Conservation (phyloP, 2,797 vertebrate species). For the Hippoglossus hippoglossus region DNA sequence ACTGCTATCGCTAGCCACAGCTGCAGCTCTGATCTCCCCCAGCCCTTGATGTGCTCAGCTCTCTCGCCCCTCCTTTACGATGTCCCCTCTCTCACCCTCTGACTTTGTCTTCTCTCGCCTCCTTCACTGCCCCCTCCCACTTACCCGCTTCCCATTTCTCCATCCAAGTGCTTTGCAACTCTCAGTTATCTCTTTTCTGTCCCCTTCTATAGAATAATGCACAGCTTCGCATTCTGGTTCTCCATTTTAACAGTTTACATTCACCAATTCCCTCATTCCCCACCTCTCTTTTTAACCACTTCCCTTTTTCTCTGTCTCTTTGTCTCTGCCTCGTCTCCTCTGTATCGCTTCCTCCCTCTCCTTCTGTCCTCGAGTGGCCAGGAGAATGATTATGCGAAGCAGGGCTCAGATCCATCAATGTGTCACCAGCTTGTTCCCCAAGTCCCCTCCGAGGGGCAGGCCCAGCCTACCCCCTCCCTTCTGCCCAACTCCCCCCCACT, state of each 20-base stretch:
- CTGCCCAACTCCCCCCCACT: not conserved
- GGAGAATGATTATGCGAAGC: slow-evolving; percentile 77
- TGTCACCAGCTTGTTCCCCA: slow-evolving; percentile 73
- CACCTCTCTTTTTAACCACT: slow-evolving; percentile 9
- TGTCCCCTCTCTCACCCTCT: slow-evolving; percentile 15
- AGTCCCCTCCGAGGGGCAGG: slow-evolving; percentile 48
- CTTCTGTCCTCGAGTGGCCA: slow-evolving; percentile 68
- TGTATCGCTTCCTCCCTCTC: slow-evolving; percentile 33
- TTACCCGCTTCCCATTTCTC: slow-evolving; percentile 8
- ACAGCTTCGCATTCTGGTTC: slow-evolving; percentile 30
- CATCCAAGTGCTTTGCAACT: slow-evolving; percentile 39
- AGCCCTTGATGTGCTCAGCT: slow-evolving; percentile 36
- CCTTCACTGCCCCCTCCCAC: not conserved
- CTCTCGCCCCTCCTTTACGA: slow-evolving; percentile 26
- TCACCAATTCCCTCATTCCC: slow-evolving; percentile 38
- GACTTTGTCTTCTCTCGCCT: slow-evolving; percentile 11
- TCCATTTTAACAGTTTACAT: slow-evolving; percentile 33
- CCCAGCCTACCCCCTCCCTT: not conserved
- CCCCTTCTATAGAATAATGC: slow-evolving; percentile 36
- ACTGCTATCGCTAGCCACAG: slow-evolving; percentile 45
- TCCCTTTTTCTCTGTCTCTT: slow-evolving; percentile 18
- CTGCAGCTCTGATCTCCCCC: slow-evolving; percentile 59
- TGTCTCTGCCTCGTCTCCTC: slow-evolving; percentile 21
- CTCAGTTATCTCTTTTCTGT: slow-evolving; percentile 40
- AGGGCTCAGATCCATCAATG: slow-evolving; percentile 80